Base-by-base conservation (phyloP, 2,113 vertebrate genomes). In the Hystrix brachyura region DNA sequence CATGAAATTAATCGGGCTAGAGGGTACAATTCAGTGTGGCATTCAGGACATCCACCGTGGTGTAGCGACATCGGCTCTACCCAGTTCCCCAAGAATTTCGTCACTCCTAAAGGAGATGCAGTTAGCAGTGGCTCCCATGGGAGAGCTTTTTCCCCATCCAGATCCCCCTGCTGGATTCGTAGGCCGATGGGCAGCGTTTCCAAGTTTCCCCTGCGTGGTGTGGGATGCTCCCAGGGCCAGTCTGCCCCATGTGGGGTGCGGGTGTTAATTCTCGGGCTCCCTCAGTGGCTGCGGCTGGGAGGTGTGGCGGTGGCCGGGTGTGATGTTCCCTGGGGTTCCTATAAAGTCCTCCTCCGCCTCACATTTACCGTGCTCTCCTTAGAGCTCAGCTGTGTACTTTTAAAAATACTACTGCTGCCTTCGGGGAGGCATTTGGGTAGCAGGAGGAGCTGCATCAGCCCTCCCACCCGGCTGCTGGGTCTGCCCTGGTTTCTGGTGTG, bases 361-460 rank as follows among this genome's bases (percentile, higher is more conserved):
- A 67, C 10, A 69, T 53, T 91, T 82, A 7, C 71, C 32, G 72
- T 79, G 62, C 67, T 90, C 18, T 57, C 51, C 34, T 90, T 83
- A 46, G 76, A 89, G 27, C 23, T 78, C 71, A 76, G 74, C 59
- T 79, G 1, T 90, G 2, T 71, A 15, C 71, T 65, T 96, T 3
- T 5, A 1, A 15, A 48, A 55, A 27, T 48, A 62, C 7, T 53
- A 67, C 23, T 6, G 13, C 48, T 90, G 19, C 90, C 27, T 81
- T 91, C 83, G 1, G 53, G 84, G 59, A 38, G n/a, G 19, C 19
- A 59, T 29, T 64, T 95, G 91, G 27, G 62, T 34, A 32, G 34
- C 17, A 32, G 4, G 0, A 25, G 21, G 38, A 7, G 48, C 48
- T 57, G 0, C 7, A 0, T 81, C 17, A 11, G n/a, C 1, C 9